Percentiles rank a stretch among this genome's conserved stretches.
These are phyloP conservation scores for Brachypalpus laphriformis DNA, from an alignment of 2,888 invertebrate genomes.

Conservation along the genomic window DNA sequence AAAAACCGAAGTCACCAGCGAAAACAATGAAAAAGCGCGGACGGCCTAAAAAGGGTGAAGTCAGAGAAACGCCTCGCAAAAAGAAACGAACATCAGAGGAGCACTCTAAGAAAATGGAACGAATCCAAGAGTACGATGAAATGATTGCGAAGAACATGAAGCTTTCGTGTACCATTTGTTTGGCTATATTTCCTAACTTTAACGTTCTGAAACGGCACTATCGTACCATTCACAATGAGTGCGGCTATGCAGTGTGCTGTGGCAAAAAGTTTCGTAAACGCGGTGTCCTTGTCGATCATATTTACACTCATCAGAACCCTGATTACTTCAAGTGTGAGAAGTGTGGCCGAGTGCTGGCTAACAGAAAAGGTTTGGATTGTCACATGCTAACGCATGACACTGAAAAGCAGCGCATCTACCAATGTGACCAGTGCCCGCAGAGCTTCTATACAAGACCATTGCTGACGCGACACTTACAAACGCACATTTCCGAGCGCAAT, in stretches of 20 bases:
- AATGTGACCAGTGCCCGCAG: conserved; percentile 80
- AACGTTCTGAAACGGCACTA: conserved; percentile 77
- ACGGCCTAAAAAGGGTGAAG: conserved; percentile 41
- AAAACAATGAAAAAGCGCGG: conserved; percentile 35
- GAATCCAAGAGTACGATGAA: conserved; percentile 77
- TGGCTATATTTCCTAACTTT: conserved; percentile 76
- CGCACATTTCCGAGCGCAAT: conserved; percentile 79
- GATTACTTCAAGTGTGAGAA: conserved; percentile 80
- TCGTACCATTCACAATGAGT: conserved; percentile 77
- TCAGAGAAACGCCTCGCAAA: neutral
- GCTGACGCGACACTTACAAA: conserved; percentile 78
- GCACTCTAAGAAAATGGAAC: conserved; percentile 43
- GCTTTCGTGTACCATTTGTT: conserved; percentile 79
- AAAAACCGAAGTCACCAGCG: neutral
- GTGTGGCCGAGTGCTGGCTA: conserved; percentile 78
- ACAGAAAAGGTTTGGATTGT: conserved; percentile 77
- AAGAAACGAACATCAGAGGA: conserved; percentile 28
- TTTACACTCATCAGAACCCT: conserved; percentile 80
- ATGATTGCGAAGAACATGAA: conserved; percentile 79
- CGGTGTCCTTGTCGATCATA: conserved; percentile 79
- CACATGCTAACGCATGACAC: conserved; percentile 78
- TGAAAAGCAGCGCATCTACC: conserved; percentile 77
- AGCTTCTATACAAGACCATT: conserved; percentile 78
- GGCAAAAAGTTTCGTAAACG: conserved; percentile 79
- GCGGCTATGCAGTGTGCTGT: conserved; percentile 80